These are phyloP conservation scores for Dasypus novemcinctus DNA, from an alignment of 2,113 vertebrate genomes.

Conservation along the genomic window DNA sequence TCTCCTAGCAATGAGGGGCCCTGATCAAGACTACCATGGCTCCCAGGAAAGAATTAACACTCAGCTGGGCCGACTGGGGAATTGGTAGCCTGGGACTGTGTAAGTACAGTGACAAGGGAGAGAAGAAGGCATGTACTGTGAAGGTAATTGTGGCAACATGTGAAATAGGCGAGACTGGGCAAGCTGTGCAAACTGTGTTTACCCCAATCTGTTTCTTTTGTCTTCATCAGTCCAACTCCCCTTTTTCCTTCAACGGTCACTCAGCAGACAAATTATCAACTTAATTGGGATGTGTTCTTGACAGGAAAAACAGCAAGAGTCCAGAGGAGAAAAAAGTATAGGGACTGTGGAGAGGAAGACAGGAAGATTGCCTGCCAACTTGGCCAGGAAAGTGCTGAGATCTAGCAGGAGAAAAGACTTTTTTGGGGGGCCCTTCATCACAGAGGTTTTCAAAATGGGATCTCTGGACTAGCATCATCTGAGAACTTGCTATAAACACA, in stretches of 20 bases:
- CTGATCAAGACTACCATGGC: neutral
- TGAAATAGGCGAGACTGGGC: neutral
- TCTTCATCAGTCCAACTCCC: neutral
- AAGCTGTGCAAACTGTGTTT: neutral
- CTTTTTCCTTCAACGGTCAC: neutral
- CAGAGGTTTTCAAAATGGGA: neutral
- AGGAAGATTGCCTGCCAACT: neutral
- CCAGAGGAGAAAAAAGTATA: neutral
- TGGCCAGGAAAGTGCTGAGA: neutral
- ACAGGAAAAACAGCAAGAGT: neutral
- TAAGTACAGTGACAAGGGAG: neutral
- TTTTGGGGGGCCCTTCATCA: neutral
- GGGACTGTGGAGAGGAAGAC: fast-evolving
- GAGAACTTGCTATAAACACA: neutral
- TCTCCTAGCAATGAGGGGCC: neutral
- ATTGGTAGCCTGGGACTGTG: too few relatives aligned
- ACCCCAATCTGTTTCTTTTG: neutral
- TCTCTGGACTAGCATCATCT: too few relatives aligned
- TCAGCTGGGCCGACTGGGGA: fast-evolving
- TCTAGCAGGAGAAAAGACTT: neutral
- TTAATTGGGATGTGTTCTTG: neutral
- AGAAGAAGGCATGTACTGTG: neutral
- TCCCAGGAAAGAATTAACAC: neutral
- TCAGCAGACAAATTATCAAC: neutral
- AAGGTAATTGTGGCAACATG: neutral